Percentiles rank a stretch among this genome's conserved stretches.
Evolutionary conservation across 2,888 invertebrate genomes (phyloP).

Genomic region (Melanargia galathea): DNA sequence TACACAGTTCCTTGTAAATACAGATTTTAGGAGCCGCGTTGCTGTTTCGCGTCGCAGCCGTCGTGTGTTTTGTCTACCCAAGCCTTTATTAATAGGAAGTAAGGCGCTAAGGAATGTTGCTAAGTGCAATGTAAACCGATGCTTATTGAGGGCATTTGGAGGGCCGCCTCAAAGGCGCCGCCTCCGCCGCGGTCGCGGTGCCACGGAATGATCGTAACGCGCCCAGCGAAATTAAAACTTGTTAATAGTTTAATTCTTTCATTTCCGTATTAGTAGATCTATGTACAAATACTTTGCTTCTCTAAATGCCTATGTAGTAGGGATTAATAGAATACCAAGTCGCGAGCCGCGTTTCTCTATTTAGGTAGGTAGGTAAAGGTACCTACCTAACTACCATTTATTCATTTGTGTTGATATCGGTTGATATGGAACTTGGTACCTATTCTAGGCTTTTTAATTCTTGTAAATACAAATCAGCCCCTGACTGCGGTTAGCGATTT

Average conservation of each 20-base stretch:
- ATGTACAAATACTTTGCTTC: too few relatives aligned
- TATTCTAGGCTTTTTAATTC: too few relatives aligned
- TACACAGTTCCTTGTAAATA: too few relatives aligned
- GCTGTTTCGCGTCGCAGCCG: neutral
- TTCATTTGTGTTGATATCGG: too few relatives aligned
- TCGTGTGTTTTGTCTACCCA: neutral
- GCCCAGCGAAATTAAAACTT: constrained; percentile 9
- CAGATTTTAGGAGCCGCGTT: neutral
- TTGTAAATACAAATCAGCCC: too few relatives aligned
- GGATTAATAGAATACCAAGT: too few relatives aligned
- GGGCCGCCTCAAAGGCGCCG: constrained; percentile 66
- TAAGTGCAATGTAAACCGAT: constrained; percentile 70
- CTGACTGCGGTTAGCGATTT: too few relatives aligned
- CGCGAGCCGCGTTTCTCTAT: too few relatives aligned
- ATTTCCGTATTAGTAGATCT: constrained; percentile 7
- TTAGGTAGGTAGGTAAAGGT: too few relatives aligned
- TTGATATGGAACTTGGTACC: too few relatives aligned
- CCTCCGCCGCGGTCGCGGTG: constrained; percentile 34
- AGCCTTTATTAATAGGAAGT: constrained; percentile 39
- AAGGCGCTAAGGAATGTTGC: constrained; percentile 65
- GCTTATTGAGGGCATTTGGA: constrained; percentile 75
- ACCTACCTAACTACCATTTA: too few relatives aligned
- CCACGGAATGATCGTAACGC: constrained; percentile 6
- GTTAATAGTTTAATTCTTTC: constrained; percentile 12
- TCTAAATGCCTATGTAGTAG: too few relatives aligned